Percentiles rank a stretch among this genome's conserved stretches.
Evolutionary conservation across 2,888 invertebrate species (phyloP).

Genomic region (Caenorhabditis sp.): DNA sequence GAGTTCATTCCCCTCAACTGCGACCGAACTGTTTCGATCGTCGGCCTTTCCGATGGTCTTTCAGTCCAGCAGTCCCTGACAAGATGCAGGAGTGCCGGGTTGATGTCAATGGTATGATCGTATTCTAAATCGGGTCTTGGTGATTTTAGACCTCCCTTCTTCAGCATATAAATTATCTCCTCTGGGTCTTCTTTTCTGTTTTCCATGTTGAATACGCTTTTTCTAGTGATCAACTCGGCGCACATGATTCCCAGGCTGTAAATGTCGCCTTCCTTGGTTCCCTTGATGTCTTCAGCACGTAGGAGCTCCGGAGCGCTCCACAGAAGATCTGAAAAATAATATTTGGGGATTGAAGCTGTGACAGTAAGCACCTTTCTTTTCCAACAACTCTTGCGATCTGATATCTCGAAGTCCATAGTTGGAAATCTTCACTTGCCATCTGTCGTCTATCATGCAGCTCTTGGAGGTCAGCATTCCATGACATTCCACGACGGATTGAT

Average conservation of each 20-base stretch:
- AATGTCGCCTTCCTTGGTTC: conserved; percentile 49
- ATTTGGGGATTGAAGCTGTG: not conserved
- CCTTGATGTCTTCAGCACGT: conserved; percentile 54
- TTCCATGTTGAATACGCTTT: conserved; percentile 49
- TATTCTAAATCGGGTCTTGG: conserved; percentile 67
- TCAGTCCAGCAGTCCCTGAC: conserved; percentile 77
- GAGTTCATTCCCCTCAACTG: conserved; percentile 64
- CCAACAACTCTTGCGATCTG: conserved; percentile 30
- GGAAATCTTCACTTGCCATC: conserved; percentile 73
- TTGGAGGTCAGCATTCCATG: conserved; percentile 60
- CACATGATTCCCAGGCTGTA: conserved; percentile 69
- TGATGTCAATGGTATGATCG: conserved; percentile 64
- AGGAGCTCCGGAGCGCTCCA: conserved; percentile 74
- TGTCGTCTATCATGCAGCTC: conserved; percentile 67
- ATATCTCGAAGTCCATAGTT: conserved; percentile 54
- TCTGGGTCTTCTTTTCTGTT: conserved; percentile 66
- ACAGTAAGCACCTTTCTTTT: conserved; percentile 43
- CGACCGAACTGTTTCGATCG: conserved; percentile 64
- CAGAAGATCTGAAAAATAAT: conserved; percentile 58
- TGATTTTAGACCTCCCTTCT: conserved; percentile 71
- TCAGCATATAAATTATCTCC: conserved; percentile 73
- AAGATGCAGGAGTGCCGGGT: conserved; percentile 69
- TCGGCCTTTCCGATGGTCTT: conserved; percentile 71
- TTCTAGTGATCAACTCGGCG: conserved; percentile 62
- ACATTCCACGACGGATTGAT: conserved; percentile 30